Base-by-base conservation (phyloP, 2,797 vertebrate species). In the Myotis vivesi region DNA sequence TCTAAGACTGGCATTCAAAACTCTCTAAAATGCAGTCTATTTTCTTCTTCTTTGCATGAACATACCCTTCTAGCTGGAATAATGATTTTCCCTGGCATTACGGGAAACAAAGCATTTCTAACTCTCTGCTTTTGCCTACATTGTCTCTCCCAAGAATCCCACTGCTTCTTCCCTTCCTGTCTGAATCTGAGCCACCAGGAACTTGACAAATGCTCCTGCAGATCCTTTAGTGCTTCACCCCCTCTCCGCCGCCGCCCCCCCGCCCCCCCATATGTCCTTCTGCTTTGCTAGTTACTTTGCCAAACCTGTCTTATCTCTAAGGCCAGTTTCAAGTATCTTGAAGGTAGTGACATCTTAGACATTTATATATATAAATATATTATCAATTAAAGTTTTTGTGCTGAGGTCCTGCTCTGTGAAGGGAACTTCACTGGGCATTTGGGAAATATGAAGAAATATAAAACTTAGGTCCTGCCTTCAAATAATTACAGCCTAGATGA, bases 1-100 rank as follows among this genome's bases (percentile, higher is more conserved):
- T 17, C 44, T 55, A 75, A 86, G 51, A 55, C 28, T 80, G 77
- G 64, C 19, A 36, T 75, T 57, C 41, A 53, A 28, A 87, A 30
- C 36, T 17, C 77, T 88, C 55, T 73, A 8, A 84, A 72, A 23
- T 55, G 30, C 38, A 6, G 13, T 44, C 57, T 83, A 51, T 51
- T 89, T 93, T 83, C 76, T 79, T 68, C 55, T 91, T 89, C 81
- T 87, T 72, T 68, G 17, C 13, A 44, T 7, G 36, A 77, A 49
- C 22, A n/a, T n/a, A 25, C 19, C 28, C 4, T 36, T 87, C 28
- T 84, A n/a, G 19, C 49, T 81, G 73, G 71, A 53, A 77, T 46
- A 25, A 62, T 38, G 77, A 59, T 51, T 55, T 57, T 36, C 30
- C 82, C 38, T 87, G 30, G 77, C 20, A 0, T 89, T 66, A 49